Base-by-base conservation (phyloP, 2,797 vertebrate species). In the Muraenolepis orangiensis region DNA sequence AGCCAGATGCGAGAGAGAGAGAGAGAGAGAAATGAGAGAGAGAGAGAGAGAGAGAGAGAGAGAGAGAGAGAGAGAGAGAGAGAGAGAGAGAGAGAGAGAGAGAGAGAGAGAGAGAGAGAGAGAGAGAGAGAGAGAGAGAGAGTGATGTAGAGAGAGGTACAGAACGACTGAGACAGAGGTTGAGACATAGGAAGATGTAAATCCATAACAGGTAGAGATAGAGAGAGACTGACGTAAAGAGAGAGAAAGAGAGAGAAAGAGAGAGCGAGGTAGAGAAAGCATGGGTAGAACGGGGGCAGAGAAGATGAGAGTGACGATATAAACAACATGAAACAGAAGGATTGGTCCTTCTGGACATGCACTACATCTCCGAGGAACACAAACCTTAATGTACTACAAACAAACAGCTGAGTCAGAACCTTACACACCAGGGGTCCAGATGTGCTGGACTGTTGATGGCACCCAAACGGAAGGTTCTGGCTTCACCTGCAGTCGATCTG, bases 1-100 rank as follows among this genome's bases (percentile, higher is more conserved):
- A 66, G 64, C 28, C 64, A 66, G 26, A 66, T 28, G 64, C 26
- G 78, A 80, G 82, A 46, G 38, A 7, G 38, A 13, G 38, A 40
- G 40, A n/a, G 40, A 16, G 16, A 42, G 40, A 42, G 13, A 12
- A 4, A 12, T 42, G 40, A 13, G 11, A 42, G 40, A 12, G 16
- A 14, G 40, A 40, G 11, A 12, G 40, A 42, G 40, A 18, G 42
- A 3, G 40, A 42, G 40, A 46, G 2, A 46, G 4, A 13, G 46
- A 57, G 51, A 8, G 51, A 6, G 51, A 46, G 16, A 46, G 51
- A n/a, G 18, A 6, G 18, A 20, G 42, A 51, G 6, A 5, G 16
- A 18, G 3, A 46, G 12, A 18, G 42, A 20, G n/a, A 8, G 51
- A 57, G 20, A 23, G 20, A 1, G 1, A 23, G 20, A 57, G 51